Base-by-base conservation (phyloP, 2,888 invertebrate genomes). In the Ptychoptera contaminata region DNA sequence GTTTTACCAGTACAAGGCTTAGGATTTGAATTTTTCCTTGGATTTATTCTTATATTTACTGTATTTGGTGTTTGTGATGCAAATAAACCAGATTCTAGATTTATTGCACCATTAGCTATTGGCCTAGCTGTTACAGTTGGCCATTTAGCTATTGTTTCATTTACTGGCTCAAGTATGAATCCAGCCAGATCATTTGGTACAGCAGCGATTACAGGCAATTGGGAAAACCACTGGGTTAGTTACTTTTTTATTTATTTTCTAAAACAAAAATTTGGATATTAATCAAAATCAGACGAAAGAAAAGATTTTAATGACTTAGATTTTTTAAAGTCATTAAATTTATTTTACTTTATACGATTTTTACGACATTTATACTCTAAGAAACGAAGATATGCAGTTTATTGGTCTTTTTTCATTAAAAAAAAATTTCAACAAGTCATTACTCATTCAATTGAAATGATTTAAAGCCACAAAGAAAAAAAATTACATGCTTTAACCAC, bases 101-200 rank as follows among this genome's bases (percentile, higher is more conserved):
- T 80, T 34, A 79, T 85, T 1, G 88, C 84, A 0, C 85, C 92
- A 0, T 68, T 93, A 42, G 82, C 88, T 46, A 92, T 93, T 56
- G 93, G 93, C 0, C 71, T 93, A 52, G 76, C 91, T 0, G 85
- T 93, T 39, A 77, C 83, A 0, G 69, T 87, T 48, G 85, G 88
- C 7, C 92, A 93, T 62, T 69, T 92, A 53, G 77, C 83, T 45
- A 83, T 83, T 11, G 83, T 92, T 57, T 78, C 81, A 66, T 77
- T 75, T 58, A 91, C 92, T 9, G 88, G 91, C 38, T 77, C 90
- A 35, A 83, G 90, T 54, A 91, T 92, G 91, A 92, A 92, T 68
- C 90, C 92, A 0, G 92, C 92, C 0, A 73, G 92, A 49, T 82
- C 84, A 47, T 77, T 92, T 57, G 92, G 92, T 47, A 84, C 88